These are phyloP conservation scores for Fringilla coelebs DNA, from an alignment of 2,797 vertebrate genomes.

Conservation along the genomic window DNA sequence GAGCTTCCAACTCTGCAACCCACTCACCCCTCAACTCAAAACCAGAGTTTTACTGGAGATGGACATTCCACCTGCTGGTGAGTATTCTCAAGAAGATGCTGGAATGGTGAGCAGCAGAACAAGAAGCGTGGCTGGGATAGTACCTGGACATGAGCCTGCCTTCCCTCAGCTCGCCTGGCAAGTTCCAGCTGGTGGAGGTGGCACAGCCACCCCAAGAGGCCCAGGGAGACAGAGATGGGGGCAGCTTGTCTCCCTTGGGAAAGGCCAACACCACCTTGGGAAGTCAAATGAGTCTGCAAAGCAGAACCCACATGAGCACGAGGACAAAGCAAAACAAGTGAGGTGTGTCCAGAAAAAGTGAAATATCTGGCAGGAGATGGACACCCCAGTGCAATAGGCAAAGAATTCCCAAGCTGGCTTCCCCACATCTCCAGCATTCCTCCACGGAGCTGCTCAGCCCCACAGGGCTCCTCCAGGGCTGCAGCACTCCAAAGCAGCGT, in stretches of 20 bases:
- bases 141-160: not conserved
- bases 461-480: not conserved
- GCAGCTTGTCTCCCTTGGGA: not conserved
- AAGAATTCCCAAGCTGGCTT: not conserved
- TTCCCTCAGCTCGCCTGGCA: not conserved
- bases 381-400: not conserved
- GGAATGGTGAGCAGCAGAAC: not conserved
- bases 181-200: not conserved
- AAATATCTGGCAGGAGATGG: not conserved
- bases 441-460: not conserved
- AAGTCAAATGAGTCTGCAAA: not conserved
- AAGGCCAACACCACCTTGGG: not conserved
- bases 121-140: not conserved
- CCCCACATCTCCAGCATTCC: not conserved
- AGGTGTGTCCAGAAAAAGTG: not conserved
- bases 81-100: not conserved
- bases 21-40: not conserved
- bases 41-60: not conserved
- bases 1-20: not conserved
- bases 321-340: not conserved
- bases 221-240: not conserved
- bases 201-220: not conserved
- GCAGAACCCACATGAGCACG: accelerated
- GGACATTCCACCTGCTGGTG: not conserved
- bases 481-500: not conserved